Evolutionary conservation across 2,113 vertebrate genomes (phyloP).

Genomic region (Rhynchopsitta pachyrhyncha): DNA sequence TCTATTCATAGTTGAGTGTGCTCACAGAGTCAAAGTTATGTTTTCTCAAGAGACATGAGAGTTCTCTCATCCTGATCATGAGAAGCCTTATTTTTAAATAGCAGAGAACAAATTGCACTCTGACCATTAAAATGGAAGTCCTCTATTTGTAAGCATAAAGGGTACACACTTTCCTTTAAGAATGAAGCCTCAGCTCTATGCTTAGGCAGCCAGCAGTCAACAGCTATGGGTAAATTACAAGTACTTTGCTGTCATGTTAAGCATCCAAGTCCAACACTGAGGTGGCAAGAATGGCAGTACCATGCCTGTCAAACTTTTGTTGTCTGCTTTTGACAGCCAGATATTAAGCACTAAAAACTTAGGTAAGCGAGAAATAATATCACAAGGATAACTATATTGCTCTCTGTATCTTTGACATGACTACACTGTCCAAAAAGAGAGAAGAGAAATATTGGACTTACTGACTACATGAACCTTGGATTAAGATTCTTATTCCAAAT

Average conservation of each 20-base stretch:
- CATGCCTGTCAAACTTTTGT: background rate
- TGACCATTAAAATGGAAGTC: constrained; percentile 8
- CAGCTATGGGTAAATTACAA: background rate
- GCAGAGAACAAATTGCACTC: background rate
- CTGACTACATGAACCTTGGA: background rate
- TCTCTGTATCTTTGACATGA: background rate
- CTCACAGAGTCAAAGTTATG: constrained; percentile 34
- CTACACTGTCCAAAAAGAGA: background rate
- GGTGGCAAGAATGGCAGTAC: background rate
- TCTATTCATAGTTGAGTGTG: constrained; percentile 67
- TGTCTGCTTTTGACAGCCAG: constrained; percentile 1
- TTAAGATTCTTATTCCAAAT: background rate
- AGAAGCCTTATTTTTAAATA: constrained; percentile 37
- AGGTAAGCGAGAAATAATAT: background rate
- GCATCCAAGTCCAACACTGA: background rate
- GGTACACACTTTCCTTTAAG: background rate
- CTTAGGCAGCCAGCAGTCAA: background rate
- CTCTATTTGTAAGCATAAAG: background rate
- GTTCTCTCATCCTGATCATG: constrained; percentile 44
- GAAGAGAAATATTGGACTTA: background rate
- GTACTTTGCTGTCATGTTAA: background rate
- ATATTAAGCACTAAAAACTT: constrained; percentile 14
- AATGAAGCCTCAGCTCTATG: fast-evolving
- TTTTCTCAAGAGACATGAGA: constrained; percentile 4
- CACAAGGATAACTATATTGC: background rate